A percentile compares a stretch with the other conserved stretches of the same genome.
Conservation (phyloP, 2,888 invertebrate genomes). For the Phaonia tiefii region DNA sequence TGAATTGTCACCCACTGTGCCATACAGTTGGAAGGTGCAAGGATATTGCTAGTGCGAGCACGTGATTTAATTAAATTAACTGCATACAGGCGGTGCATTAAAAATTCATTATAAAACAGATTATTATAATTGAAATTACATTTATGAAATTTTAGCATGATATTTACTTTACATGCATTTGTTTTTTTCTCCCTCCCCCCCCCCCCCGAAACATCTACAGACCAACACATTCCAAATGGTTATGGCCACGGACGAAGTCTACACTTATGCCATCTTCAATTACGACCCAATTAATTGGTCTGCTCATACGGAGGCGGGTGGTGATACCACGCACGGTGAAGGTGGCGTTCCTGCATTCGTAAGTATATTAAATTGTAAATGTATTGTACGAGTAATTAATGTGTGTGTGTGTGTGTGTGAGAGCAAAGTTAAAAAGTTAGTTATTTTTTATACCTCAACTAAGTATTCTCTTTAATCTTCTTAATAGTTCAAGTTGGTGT, state of each 20-base stretch:
- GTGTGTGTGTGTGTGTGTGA: too few species aligned
- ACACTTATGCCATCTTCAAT: slow-evolving; percentile 97
- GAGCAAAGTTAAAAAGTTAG: too few species aligned
- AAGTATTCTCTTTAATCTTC: slow-evolving; percentile 43
- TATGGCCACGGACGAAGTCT: slow-evolving; percentile 94
- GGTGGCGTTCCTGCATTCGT: slow-evolving; percentile 94
- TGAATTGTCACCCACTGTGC: too few species aligned
- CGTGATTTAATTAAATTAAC: slow-evolving; percentile 6
- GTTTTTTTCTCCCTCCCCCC: too few species aligned
- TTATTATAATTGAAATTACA: slow-evolving; percentile 5
- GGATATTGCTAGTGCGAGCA: background rate
- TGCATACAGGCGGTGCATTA: background rate
- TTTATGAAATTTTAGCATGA: slow-evolving; percentile 1
- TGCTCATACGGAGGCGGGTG: slow-evolving; percentile 94
- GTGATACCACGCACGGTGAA: slow-evolving; percentile 92
- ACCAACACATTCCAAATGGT: slow-evolving; percentile 98
- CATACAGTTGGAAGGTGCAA: too few species aligned
- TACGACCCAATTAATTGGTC: slow-evolving; percentile 95
- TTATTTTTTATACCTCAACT: too few species aligned
- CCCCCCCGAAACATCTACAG: slow-evolving; percentile 81
- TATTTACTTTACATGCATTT: too few species aligned
- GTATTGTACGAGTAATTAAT: too few species aligned
- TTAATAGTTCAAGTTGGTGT: slow-evolving; percentile 44
- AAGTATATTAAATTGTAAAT: slow-evolving; percentile 79
- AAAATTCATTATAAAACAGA: background rate